phyloP scores from a whole-genome alignment of 2,797 vertebrate species.

The Hemitrygon akajei region DNA sequence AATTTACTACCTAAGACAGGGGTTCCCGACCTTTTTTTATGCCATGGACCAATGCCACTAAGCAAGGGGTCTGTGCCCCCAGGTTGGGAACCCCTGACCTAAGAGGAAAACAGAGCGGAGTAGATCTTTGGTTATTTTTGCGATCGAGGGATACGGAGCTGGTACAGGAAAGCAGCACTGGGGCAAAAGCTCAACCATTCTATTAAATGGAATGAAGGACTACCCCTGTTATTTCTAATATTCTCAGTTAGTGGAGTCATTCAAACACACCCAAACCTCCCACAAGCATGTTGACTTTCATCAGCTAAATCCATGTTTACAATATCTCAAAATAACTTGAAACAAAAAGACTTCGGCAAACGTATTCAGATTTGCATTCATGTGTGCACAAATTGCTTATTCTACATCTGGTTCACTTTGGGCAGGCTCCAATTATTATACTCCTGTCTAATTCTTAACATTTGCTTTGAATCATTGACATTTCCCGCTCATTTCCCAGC shows the following conservation, averaged over 20 bases:
- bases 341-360: neutral
- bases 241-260: neutral
- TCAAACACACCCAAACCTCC: neutral
- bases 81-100: no score
- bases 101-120: no score
- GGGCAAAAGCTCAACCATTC: no score
- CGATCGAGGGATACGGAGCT: no score
- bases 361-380: neutral
- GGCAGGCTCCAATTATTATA: neutral
- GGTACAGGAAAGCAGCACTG: no score
- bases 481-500: neutral
- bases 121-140: no score
- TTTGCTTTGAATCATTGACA: neutral
- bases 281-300: neutral
- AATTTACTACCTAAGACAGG: no score
- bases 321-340: neutral
- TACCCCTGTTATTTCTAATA: no score
- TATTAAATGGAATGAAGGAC: no score
- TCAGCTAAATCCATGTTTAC: neutral
- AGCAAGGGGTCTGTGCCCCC: no score
- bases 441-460: neutral
- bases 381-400: neutral
- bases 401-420: neutral
- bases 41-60: no score
- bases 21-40: no score